Base-by-base conservation (phyloP, 2,113 vertebrate genomes). In the Lampris incognitus region DNA sequence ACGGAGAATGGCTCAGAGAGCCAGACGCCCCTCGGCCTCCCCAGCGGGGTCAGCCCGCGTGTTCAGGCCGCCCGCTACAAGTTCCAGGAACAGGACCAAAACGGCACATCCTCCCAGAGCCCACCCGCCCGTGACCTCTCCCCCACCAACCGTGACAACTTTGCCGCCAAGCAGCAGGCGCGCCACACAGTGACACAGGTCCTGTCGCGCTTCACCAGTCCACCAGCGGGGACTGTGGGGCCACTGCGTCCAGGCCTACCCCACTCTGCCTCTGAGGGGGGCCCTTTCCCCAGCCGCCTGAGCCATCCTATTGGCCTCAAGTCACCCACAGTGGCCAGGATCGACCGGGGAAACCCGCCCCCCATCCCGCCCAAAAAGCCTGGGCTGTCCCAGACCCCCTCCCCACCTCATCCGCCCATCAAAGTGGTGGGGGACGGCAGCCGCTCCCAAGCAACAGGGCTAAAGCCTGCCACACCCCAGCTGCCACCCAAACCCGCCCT, bases 311-410 rank as follows among this genome's bases (percentile, higher is more conserved):
- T 94, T 36, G 94, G 94, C 85, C 78, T 97, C 88, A 99, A 99
- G 93, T 96, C 97, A 59, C 96, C 97, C 1, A 94, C 94, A 1
- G 95, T 92, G 71, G 93, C 96, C 70, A 92, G 98, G 88, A 97
- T 99, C 72, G 98, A 99, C 92, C 92, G 98, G 90, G 98, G 97
- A 87, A 98, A 98, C 83, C 98, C 98, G 82, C 98, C 97, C 57
- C 98, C 98, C 6, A 99, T 99, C 90, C 98, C 98, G 86, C 98
- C 98, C 80, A 99, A 99, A 94, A 99, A 99, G 78, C 98, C 98
- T 76, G 98, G 98, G 91, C 96, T 99, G 66, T 99, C 97, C 49
- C 97, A 99, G 83, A 96, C 98, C 85, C 98, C 98, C 66, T 96
- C 97, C 52, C 95, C 96, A 60, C 97, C 98, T 63, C 97, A 98